Conservation (phyloP, 2,888 invertebrate genomes). For the Drosophila mimetica region DNA sequence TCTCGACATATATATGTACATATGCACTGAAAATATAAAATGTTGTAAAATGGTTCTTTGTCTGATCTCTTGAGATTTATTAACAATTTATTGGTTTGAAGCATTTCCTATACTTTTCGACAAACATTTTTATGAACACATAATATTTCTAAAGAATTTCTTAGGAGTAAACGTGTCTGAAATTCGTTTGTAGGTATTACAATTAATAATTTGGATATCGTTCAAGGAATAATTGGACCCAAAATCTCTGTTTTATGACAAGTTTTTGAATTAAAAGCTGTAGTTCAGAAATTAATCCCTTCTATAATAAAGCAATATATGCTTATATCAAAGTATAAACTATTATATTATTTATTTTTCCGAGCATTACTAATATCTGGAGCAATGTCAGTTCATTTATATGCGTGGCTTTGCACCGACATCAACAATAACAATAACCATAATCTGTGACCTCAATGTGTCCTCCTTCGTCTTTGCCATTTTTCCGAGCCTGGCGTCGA, state of each 20-base stretch:
- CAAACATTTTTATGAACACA: no score
- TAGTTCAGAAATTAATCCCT: background rate
- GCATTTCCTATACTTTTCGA: background rate
- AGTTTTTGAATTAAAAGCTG: no score
- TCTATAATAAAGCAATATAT: no score
- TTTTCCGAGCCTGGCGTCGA: slow-evolving; percentile 38
- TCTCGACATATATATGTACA: background rate
- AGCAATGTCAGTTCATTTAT: slow-evolving; percentile 28
- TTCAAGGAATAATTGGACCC: no score
- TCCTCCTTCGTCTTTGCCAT: slow-evolving; percentile 34
- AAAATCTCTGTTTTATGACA: no score
- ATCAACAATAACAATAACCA: slow-evolving; percentile 28
- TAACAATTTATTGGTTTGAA: background rate
- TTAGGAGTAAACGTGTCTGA: no score
- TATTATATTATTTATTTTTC: background rate
- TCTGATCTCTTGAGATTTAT: background rate
- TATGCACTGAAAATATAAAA: background rate
- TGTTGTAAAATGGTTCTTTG: background rate
- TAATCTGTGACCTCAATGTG: slow-evolving; percentile 37
- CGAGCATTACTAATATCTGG: background rate
- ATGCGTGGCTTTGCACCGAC: slow-evolving; percentile 21
- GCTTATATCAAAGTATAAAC: background rate
- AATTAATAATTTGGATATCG: no score
- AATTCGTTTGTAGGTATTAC: no score
- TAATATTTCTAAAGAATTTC: no score